Evolutionary conservation across 2,888 invertebrate genomes (phyloP).

Genomic region (Sepiola atlantica): DNA sequence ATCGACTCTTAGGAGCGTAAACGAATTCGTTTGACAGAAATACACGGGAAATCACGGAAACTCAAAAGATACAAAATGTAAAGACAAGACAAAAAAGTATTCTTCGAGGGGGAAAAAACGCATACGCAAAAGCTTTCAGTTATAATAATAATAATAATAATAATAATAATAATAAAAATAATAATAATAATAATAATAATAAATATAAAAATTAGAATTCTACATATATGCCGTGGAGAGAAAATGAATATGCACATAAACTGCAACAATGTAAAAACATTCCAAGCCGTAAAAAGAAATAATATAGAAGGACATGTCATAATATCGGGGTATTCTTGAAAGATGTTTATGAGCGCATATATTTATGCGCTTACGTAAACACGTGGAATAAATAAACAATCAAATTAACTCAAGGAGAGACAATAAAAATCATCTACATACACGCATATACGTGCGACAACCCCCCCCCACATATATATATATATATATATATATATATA

Average conservation of each 20-base stretch:
- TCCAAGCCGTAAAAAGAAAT: background rate
- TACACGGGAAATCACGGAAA: background rate
- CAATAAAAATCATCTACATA: background rate
- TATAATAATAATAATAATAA: too few relatives aligned
- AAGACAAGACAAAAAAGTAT: background rate
- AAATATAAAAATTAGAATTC: too few relatives aligned
- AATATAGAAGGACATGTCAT: background rate
- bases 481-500: constrained; percentile 20
- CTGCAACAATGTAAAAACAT: background rate
- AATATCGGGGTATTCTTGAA: background rate
- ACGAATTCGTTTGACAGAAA: background rate
- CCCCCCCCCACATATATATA: background rate
- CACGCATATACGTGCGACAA: background rate
- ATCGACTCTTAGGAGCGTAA: background rate
- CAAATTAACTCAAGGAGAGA: background rate
- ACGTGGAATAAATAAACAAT: background rate
- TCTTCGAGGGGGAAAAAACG: too few relatives aligned
- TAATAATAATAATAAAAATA: too few relatives aligned
- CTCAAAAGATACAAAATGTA: background rate
- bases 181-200: too few relatives aligned
- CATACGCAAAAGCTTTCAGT: too few relatives aligned
- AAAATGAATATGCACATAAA: too few relatives aligned
- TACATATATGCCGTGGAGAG: too few relatives aligned
- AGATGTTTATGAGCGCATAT: background rate
- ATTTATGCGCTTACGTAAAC: background rate